Evolutionary conservation across 2,797 vertebrate species (phyloP).

Genomic region (Merluccius polli): DNA sequence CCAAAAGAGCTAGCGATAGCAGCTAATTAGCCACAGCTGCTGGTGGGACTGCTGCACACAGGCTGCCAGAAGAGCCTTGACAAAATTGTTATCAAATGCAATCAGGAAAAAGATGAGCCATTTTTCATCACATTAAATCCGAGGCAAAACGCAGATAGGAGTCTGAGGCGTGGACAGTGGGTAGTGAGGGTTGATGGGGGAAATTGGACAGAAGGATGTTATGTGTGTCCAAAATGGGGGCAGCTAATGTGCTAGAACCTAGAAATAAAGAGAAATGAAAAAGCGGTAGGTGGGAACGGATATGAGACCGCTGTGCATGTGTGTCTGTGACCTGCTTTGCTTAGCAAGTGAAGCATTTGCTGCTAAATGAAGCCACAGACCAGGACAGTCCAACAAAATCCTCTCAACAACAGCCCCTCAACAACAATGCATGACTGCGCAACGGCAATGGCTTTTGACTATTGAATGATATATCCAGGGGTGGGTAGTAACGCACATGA

Average conservation of each 20-base stretch:
- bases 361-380: constrained; percentile 40
- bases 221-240: constrained; percentile 7
- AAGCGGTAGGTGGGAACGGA: neutral
- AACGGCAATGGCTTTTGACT: no score
- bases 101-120: constrained; percentile 68
- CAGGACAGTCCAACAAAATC: constrained; percentile 27
- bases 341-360: constrained; percentile 38
- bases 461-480: no score
- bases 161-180: constrained; percentile 14
- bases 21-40: constrained; percentile 86
- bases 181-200: neutral
- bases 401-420: no score
- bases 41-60: constrained; percentile 72
- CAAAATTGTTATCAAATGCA: constrained; percentile 79
- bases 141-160: constrained; percentile 38
- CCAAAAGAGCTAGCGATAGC: constrained; percentile 79
- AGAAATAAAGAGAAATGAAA: neutral
- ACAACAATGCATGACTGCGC: constrained; percentile 10
- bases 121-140: constrained; percentile 65
- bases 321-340: constrained; percentile 8
- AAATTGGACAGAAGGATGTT: constrained; percentile 12
- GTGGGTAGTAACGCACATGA: no score
- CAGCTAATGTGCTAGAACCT: neutral
- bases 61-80: constrained; percentile 71
- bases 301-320: neutral